Conservation (phyloP, 1,140 invertebrate species). For the Drosophila guanche region DNA sequence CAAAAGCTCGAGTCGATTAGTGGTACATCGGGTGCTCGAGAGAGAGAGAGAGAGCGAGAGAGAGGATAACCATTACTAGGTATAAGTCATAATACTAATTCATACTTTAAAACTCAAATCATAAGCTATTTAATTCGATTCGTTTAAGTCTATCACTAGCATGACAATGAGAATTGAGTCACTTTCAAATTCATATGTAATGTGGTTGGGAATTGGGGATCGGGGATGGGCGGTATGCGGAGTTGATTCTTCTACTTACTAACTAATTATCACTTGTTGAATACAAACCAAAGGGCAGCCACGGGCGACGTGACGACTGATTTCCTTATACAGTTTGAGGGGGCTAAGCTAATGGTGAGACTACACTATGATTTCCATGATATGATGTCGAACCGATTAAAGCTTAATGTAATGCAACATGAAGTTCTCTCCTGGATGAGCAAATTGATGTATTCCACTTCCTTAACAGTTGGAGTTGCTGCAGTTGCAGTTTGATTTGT, state of each 20-base stretch:
- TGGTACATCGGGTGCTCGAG: too few relatives aligned
- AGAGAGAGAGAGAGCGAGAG: background rate
- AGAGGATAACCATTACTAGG: conserved; percentile 36
- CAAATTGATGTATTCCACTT: conserved; percentile 64
- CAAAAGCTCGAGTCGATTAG: conserved; percentile 36
- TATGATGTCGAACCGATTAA: conserved; percentile 65
- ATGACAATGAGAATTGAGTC: conserved; percentile 69
- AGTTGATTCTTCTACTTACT: conserved; percentile 57
- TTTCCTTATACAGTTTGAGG: conserved; percentile 53
- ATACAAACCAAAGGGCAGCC: conserved; percentile 57
- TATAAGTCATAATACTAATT: conserved; percentile 37
- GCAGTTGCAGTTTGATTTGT: background rate
- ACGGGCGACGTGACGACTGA: conserved; percentile 28
- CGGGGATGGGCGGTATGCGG: conserved; percentile 8
- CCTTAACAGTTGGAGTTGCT: conserved; percentile 11
- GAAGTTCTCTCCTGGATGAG: conserved; percentile 59
- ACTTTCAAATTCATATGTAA: conserved; percentile 35
- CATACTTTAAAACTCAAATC: conserved; percentile 47
- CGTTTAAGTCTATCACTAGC: conserved; percentile 76
- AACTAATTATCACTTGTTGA: conserved; percentile 76
- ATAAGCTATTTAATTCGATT: conserved; percentile 61
- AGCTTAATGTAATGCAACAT: conserved; percentile 54
- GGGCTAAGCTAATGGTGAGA: conserved; percentile 30
- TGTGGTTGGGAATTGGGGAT: conserved; percentile 10
- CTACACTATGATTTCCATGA: conserved; percentile 56